Evolutionary conservation across 2,797 vertebrate species (phyloP).

Genomic region (Melanotaenia pygmaea): DNA sequence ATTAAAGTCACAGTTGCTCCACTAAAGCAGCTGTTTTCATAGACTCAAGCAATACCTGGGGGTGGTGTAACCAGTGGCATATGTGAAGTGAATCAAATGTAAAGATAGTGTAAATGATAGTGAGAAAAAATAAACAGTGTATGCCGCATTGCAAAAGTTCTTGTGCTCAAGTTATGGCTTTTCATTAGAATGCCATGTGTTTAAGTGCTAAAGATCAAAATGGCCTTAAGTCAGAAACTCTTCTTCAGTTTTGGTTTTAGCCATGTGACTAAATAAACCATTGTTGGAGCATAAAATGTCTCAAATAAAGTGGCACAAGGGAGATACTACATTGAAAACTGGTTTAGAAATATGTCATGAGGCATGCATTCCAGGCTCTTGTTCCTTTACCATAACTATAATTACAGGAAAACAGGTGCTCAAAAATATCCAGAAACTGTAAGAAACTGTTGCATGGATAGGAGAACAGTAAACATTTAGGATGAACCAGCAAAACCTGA

Average conservation of each 20-base stretch:
- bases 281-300: conserved; percentile 15
- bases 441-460: background rate
- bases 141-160: background rate
- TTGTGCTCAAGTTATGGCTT: background rate
- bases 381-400: background rate
- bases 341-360: background rate
- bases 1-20: conserved; percentile 44
- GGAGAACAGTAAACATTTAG: no score
- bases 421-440: background rate
- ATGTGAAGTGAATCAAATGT: background rate
- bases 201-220: background rate
- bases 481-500: background rate
- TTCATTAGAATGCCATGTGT: background rate
- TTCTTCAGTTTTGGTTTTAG: conserved; percentile 3
- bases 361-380: background rate
- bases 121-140: background rate
- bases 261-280: conserved; percentile 13
- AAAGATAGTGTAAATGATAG: no score
- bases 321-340: background rate
- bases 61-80: background rate
- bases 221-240: conserved; percentile 2
- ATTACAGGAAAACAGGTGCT: background rate
- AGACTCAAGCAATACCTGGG: background rate
- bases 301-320: background rate
- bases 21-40: conserved; percentile 13